Evolutionary conservation across 2,888 invertebrate species (phyloP), one percentile per base, ranked within the genome.

Genomic region (Falcaria lacertinaria): DNA sequence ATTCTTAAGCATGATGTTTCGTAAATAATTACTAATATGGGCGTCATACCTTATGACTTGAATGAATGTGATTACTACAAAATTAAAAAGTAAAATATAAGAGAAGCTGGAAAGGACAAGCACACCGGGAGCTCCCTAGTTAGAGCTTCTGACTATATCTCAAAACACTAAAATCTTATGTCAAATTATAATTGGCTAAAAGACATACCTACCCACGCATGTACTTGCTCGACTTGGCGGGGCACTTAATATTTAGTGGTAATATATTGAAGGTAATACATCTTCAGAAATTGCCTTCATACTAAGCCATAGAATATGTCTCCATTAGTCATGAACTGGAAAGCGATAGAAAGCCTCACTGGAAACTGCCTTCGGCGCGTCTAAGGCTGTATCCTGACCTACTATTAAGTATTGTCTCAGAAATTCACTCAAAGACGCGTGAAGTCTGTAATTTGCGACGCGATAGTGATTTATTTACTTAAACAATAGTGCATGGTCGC

Each of bases 381-480:
- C 73, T 71, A 69, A 22, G 66, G 52, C 65, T 60, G 61, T 62
- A 60, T 65, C 67, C 64, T 72, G 80, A 75, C 77, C 82, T 73
- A 76, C 79, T 81, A 85, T 84, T 84, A 87, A 77, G 73, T 74
- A 71, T 66, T 80, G 80, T 80, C 80, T 81, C 74, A 65, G 66
- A 71, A 72, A 70, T 78, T 76, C 64, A 71, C 74, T 69, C 69
- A 74, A 73, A 76, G 74, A 72, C 79, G 65, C 73, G 68, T 65
- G 63, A 54, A 72, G 70, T 65, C 78, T 80, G 70, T 83, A 86
- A 87, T 87, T 83, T 85, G 74, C 69, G 77, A 80, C 60, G 67
- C 69, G 60, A 65, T 58, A 65, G 60, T 80, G 83, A 85, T 88
- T 83, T 88, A 88, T 88, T 82, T 80, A 79, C 80, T 68, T 76